Evolutionary conservation across 2,113 vertebrate species (phyloP).

Genomic region (Oxyruncus cristatus): DNA sequence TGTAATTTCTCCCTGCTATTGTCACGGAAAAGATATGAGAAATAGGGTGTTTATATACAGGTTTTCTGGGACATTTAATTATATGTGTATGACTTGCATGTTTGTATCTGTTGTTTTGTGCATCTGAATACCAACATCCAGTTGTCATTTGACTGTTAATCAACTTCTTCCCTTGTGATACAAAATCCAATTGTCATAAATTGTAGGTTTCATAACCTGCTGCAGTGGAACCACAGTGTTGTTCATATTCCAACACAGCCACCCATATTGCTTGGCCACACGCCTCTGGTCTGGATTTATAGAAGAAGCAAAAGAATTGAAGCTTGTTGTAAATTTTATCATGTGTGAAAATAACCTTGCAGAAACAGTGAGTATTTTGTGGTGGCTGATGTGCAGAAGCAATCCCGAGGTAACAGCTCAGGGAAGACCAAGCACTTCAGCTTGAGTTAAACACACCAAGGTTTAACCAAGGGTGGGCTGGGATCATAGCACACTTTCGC

Average conservation of each 20-base stretch:
- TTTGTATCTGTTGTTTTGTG: background rate
- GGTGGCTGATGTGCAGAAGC: background rate
- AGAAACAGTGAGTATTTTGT: background rate
- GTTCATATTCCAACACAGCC: background rate
- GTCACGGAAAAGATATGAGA: background rate
- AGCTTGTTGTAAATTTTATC: background rate
- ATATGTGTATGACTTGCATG: background rate
- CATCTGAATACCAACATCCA: background rate
- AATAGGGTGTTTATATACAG: background rate
- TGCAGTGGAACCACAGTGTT: background rate
- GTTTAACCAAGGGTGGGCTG: background rate
- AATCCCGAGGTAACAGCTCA: background rate
- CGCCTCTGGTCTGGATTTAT: background rate
- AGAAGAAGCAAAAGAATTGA: background rate
- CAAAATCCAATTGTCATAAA: background rate
- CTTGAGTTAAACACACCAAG: background rate
- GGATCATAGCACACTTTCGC: background rate
- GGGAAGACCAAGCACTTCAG: background rate
- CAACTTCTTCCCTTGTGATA: background rate
- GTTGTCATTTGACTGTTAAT: background rate
- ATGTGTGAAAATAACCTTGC: background rate
- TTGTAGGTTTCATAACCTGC: background rate
- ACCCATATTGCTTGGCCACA: background rate
- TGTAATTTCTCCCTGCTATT: background rate
- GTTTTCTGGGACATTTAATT: background rate